Conservation (phyloP, 2,797 vertebrate species). For the Microtus agrestis region DNA sequence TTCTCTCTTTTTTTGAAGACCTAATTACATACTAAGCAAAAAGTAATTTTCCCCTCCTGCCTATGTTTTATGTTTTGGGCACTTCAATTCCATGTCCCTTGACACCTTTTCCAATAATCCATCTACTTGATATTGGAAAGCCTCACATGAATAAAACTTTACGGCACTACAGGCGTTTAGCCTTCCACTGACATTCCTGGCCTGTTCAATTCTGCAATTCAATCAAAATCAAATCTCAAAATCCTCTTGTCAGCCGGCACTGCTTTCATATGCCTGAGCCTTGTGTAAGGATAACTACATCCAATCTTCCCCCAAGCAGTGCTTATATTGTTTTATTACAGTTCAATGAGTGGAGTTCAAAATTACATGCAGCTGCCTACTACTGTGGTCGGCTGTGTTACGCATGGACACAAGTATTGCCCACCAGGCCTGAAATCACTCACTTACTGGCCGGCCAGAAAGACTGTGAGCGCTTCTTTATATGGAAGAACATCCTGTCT, state of each 20-base stretch:
- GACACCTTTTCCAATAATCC: conserved; percentile 91
- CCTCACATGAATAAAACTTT: conserved; percentile 92
- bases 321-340: conserved; percentile 95
- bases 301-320: conserved; percentile 91
- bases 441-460: conserved; percentile 89
- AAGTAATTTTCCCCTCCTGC: conserved; percentile 87
- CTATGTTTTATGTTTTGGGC: conserved; percentile 86
- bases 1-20: conserved; percentile 64
- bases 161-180: conserved; percentile 91
- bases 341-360: conserved; percentile 94
- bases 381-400: conserved; percentile 89
- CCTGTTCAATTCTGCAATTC: conserved; percentile 92
- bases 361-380: conserved; percentile 93
- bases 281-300: conserved; percentile 90
- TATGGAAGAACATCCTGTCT: conserved; percentile 88
- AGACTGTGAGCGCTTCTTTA: conserved; percentile 86
- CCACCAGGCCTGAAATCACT: conserved; percentile 92
- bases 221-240: conserved; percentile 93
- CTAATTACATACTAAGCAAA: conserved; percentile 87
- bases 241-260: conserved; percentile 91
- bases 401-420: conserved; percentile 89
- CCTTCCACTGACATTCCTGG: conserved; percentile 91
- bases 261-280: conserved; percentile 89
- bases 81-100: conserved; percentile 89
- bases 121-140: conserved; percentile 91